Evolutionary conservation across 2,888 invertebrate genomes (phyloP), one percentile per base, ranked within the genome.

Genomic region (Rhogogaster chlorosoma): DNA sequence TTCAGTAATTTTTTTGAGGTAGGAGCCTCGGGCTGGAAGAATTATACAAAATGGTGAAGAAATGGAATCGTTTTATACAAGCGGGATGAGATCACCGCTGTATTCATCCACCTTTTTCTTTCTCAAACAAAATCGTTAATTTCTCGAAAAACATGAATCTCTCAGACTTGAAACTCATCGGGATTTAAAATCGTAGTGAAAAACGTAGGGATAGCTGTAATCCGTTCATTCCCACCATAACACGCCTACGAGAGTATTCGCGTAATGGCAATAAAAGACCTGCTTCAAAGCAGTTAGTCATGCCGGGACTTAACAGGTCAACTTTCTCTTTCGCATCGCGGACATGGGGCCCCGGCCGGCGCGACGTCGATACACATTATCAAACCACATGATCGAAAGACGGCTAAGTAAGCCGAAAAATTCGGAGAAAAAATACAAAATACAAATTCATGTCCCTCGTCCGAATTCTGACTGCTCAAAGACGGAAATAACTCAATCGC

Each of bases 301-400:
- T 38, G 22, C 57, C 49, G 57, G 0, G 32, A 36, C 38, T 57
- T 32, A 61, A 57, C 80, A 26, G 61, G 57, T 80, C 80, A 57
- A 61, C 80, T 80, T 80, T 80, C 80, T 61, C 80, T 80, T 61
- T 61, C 61, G 57, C 38, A 38, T 38, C 45, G 38, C n/a, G 38
- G 61, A 45, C n/a, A 26, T 32, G 49, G 49, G 26, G 9, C n/a
- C n/a, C n/a, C n/a, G n/a, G n/a, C n/a, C 57, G 57, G 22, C 26
- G 26, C 1, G 10, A 22, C 12, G 7, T 71, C 15, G 38, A 71
- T 38, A n/a, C 15, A 36, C 29, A 71, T 71, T 38, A 75, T 22
- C 45, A 45, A n/a, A 75, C 38, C 2, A 22, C 32, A 67, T 18
- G 32, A 18, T 67, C 18, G 32, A 67, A 12, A 18, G 32, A 29